Evolutionary conservation across 2,113 vertebrate genomes (phyloP), one percentile per base, ranked within the genome.

Genomic region (Eretmochelys imbricata): DNA sequence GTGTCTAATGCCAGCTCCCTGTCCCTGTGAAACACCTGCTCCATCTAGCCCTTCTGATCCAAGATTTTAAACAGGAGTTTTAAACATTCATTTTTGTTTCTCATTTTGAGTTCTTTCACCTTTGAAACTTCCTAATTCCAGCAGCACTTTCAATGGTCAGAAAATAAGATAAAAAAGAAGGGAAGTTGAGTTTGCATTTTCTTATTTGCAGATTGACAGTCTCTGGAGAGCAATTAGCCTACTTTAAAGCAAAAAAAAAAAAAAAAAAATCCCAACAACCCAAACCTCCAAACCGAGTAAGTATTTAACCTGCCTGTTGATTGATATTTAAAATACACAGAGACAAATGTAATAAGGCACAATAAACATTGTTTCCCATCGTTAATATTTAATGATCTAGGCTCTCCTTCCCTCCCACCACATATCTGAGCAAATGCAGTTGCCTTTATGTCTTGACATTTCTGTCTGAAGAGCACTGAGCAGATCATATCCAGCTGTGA

Each of bases 221-320:
- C 98, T 98, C 98, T 92, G 91, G 98, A 98, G 99, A 99, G 98
- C 98, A 99, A 99, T 99, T 99, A 99, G 98, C 97, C 96, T 91
- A 94, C 97, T 98, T 99, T 98, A 98, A 98, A 97, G 94, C 96
- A 97, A 98, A 98, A 98, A 98, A 91, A 97, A 94, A 91, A 97
- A 94, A 8, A 8, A 57, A 55, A 4, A 27, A 29, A 27, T 12
- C 1, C 25, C 4, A 29, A 11, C 22, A 54, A 22, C 10, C 6
- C 62, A 35, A 65, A 65, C 62, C 62, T 93, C 16, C 35, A n/a
- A 98, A 97, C 97, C 97, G 97, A 98, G 98, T 94, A 97, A 97
- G 97, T 98, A 96, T 96, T 98, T 98, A 98, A 98, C 98, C 95
- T 98, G 98, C 97, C 98, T 98, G 98, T 98, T 98, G 98, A 98